These are phyloP conservation scores for Acronicta psi DNA, from an alignment of 2,888 invertebrate species.

Conservation along the genomic window DNA sequence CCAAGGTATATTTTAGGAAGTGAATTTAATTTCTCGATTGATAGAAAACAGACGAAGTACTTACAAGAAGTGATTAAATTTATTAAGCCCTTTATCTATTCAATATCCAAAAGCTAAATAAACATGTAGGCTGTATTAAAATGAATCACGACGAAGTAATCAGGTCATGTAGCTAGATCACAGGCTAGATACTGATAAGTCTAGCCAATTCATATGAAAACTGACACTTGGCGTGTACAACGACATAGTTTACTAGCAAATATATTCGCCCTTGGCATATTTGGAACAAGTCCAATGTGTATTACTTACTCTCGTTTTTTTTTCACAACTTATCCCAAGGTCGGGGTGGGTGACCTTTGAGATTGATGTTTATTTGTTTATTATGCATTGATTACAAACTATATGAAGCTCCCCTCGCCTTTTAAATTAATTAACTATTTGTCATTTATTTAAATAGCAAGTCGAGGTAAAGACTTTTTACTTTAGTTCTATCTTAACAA, in stretches of 20 bases:
- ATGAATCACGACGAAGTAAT: neutral
- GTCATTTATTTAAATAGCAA: too few relatives aligned
- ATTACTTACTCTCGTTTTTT: conserved; percentile 27
- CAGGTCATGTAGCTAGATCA: conserved; percentile 1
- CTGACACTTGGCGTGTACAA: conserved; percentile 22
- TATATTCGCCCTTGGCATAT: conserved; percentile 49
- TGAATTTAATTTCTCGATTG: too few relatives aligned
- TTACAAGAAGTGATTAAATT: neutral
- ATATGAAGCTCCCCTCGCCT: too few relatives aligned
- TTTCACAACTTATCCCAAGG: conserved; percentile 32
- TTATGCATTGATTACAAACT: too few relatives aligned
- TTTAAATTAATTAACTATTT: too few relatives aligned
- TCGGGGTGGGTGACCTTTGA: conserved; percentile 35
- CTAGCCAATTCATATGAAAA: conserved; percentile 16
- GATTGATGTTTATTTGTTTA: conserved; percentile 30
- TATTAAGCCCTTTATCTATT: too few relatives aligned
- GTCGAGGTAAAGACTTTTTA: too few relatives aligned
- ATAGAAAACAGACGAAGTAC: neutral
- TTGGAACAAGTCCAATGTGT: conserved; percentile 51
- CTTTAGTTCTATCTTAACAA: too few relatives aligned
- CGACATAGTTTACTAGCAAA: conserved; percentile 26
- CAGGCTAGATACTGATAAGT: conserved; percentile 18
- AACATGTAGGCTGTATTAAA: neutral
- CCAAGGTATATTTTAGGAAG: too few relatives aligned
- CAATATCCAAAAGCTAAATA: too few relatives aligned